phyloP scores from a whole-genome alignment of 2,113 vertebrate species.

The Phyllopteryx taeniolatus region DNA sequence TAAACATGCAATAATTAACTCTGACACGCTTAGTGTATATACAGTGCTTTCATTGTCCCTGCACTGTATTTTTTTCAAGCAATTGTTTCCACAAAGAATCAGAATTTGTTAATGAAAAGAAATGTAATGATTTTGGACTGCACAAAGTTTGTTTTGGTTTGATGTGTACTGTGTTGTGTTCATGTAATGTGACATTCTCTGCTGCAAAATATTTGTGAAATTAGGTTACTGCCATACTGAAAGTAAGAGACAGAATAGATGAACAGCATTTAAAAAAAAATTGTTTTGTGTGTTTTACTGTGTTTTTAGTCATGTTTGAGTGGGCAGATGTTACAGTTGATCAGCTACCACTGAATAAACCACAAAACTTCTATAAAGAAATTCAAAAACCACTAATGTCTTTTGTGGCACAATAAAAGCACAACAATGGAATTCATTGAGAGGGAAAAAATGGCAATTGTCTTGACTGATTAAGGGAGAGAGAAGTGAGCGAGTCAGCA shows the following conservation, averaged over 20 bases:
- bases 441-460: constrained; percentile 12
- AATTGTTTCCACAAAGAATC: not conserved
- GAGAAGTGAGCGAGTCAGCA: constrained; percentile 60
- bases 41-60: not conserved
- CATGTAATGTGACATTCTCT: constrained; percentile 6
- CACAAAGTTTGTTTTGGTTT: not conserved
- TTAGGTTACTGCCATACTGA: constrained; percentile 6
- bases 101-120: not conserved
- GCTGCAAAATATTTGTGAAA: constrained; percentile 29
- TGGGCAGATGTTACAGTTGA: not conserved
- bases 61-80: not conserved
- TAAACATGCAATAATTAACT: not conserved
- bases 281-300: constrained; percentile 12
- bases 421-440: constrained; percentile 30
- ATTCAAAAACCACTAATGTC: constrained; percentile 32
- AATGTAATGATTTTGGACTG: not conserved
- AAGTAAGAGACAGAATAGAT: constrained; percentile 5
- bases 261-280: not conserved
- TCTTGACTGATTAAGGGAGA: constrained; percentile 19
- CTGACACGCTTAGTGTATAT: not conserved
- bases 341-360: constrained; percentile 4
- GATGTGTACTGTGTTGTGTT: not conserved
- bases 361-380: not conserved
- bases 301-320: constrained; percentile 10
- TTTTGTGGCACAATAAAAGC: constrained; percentile 26